Evolutionary conservation across 2,888 invertebrate species (phyloP).

Genomic region (Dicyrtoma fusca): DNA sequence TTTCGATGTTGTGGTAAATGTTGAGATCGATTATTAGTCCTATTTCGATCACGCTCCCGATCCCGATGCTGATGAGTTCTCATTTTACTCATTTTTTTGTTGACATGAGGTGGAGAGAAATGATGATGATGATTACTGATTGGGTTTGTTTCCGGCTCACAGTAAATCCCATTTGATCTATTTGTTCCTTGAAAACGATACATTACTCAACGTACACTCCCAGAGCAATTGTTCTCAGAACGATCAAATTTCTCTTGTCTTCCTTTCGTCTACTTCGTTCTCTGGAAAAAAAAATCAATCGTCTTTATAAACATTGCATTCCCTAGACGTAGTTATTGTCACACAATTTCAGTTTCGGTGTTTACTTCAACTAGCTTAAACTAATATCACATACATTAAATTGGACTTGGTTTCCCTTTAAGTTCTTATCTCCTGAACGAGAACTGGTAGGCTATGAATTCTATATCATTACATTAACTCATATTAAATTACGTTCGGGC

Average conservation of each 20-base stretch:
- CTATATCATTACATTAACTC: no score
- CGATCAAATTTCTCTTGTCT: neutral
- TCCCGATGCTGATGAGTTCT: slow-evolving; percentile 42
- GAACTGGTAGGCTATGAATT: no score
- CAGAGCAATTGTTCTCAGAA: neutral
- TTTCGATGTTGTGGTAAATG: slow-evolving; percentile 48
- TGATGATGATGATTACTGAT: slow-evolving; percentile 46
- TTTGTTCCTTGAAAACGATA: slow-evolving; percentile 56
- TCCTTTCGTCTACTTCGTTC: neutral
- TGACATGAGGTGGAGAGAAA: slow-evolving; percentile 46
- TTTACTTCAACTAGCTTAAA: no score
- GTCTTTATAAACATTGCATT: no score
- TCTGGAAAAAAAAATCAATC: neutral
- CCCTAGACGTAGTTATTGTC: no score
- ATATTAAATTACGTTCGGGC: neutral
- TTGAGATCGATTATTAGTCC: slow-evolving; percentile 20
- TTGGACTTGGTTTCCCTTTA: no score
- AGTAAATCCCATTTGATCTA: slow-evolving; percentile 56
- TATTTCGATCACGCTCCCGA: neutral
- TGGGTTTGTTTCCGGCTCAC: slow-evolving; percentile 53
- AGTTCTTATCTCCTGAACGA: no score
- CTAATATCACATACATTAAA: no score
- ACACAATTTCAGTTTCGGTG: no score
- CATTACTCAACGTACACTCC: slow-evolving; percentile 37
- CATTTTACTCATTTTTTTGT: slow-evolving; percentile 44